Evolutionary conservation across 1,140 invertebrate genomes (phyloP).

Genomic region (Papilio machaon): DNA sequence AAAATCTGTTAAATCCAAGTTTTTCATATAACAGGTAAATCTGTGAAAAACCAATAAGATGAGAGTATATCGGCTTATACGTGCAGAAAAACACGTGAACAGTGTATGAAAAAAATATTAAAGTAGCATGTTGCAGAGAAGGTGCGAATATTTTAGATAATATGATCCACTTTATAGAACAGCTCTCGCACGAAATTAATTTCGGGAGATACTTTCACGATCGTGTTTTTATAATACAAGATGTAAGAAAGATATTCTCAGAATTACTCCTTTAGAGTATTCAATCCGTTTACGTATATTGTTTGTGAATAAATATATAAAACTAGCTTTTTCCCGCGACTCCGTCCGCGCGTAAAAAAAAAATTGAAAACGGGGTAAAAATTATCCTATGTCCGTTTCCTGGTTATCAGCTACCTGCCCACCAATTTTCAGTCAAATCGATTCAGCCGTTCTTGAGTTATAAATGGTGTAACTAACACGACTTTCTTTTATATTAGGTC

Average conservation of each 20-base stretch:
- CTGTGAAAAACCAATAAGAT: constrained; percentile 19
- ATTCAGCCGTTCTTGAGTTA: too few relatives aligned
- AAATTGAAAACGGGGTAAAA: too few relatives aligned
- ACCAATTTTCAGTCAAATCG: too few relatives aligned
- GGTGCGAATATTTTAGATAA: constrained; percentile 19
- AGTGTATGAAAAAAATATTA: constrained; percentile 17
- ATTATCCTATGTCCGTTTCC: too few relatives aligned
- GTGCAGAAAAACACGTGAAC: constrained; percentile 17
- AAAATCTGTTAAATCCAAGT: not conserved
- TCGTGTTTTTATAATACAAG: not conserved
- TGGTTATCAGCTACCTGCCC: too few relatives aligned
- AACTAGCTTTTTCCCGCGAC: too few relatives aligned
- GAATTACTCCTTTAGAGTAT: not conserved
- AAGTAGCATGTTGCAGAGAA: not conserved
- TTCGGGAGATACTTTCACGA: constrained; percentile 7
- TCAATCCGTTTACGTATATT: not conserved
- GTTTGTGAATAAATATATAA: not conserved
- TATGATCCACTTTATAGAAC: not conserved
- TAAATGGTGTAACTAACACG: too few relatives aligned
- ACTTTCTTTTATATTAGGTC: too few relatives aligned
- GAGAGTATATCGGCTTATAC: constrained; percentile 1
- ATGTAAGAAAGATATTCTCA: not conserved
- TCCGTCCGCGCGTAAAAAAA: too few relatives aligned
- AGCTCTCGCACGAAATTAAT: constrained; percentile 24
- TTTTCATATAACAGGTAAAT: not conserved